phyloP scores from a whole-genome alignment of 1,140 invertebrate species.

The Drosophila melanica region DNA sequence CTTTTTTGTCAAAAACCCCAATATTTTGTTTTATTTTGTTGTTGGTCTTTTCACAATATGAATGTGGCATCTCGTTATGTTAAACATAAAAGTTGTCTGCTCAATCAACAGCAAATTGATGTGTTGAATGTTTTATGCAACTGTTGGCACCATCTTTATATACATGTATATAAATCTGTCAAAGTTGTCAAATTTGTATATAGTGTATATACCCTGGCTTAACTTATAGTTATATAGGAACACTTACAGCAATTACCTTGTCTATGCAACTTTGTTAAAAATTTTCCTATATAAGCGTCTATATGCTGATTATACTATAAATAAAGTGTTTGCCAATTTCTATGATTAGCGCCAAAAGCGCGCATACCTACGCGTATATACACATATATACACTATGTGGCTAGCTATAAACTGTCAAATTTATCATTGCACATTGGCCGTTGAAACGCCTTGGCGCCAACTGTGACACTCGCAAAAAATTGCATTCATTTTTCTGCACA shows the following conservation, averaged over 20 bases:
- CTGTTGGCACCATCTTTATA: conserved; percentile 13
- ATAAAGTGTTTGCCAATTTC: conserved; percentile 70
- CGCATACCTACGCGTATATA: conserved; percentile 2
- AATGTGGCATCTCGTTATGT: no score
- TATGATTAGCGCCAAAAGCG: conserved; percentile 55
- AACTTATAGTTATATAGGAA: conserved; percentile 19
- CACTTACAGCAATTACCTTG: conserved; percentile 29
- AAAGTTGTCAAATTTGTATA: conserved; percentile 3
- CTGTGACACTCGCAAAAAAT: conserved; percentile 76
- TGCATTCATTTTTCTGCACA: conserved; percentile 72
- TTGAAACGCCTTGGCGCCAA: conserved; percentile 79
- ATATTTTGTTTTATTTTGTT: no score
- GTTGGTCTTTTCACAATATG: no score
- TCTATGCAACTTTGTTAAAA: conserved; percentile 45
- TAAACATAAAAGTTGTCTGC: no score
- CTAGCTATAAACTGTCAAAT: conserved; percentile 75
- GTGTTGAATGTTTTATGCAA: conserved; percentile 11
- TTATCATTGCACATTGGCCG: conserved; percentile 62
- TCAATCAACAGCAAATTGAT: background rate
- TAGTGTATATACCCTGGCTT: background rate
- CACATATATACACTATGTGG: conserved; percentile 33
- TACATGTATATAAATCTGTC: background rate
- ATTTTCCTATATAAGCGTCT: conserved; percentile 26
- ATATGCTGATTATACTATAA: conserved; percentile 58
- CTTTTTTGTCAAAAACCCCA: no score